These are phyloP conservation scores for Bovichtus diacanthus DNA, from an alignment of 2,797 vertebrate species.

Conservation along the genomic window DNA sequence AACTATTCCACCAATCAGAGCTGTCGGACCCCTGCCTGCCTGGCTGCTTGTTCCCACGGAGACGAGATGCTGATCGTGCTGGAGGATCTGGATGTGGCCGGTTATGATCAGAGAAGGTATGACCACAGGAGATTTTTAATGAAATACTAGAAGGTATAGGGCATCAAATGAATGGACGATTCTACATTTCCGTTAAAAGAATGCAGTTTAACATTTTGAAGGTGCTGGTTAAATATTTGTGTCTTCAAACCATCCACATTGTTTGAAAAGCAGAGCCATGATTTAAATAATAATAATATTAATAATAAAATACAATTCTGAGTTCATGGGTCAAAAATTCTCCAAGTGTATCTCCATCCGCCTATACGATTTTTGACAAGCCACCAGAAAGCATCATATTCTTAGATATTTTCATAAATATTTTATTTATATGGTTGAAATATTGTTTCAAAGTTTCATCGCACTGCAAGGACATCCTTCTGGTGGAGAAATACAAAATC, in stretches of 20 bases:
- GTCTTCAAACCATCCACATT: neutral
- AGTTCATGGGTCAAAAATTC: neutral
- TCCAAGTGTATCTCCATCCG: neutral
- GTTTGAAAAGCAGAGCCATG: neutral
- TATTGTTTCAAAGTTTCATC: too few relatives aligned
- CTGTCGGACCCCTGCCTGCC: slow-evolving; percentile 80
- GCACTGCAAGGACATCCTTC: neutral
- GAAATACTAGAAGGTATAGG: neutral
- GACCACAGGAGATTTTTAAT: neutral
- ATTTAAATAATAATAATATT: too few relatives aligned
- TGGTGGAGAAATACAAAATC: neutral
- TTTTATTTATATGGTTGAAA: neutral
- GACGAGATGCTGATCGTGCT: slow-evolving; percentile 86
- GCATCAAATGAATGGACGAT: neutral
- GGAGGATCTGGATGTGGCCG: slow-evolving; percentile 84
- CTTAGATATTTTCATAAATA: neutral
- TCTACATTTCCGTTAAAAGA: neutral
- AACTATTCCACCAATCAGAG: slow-evolving; percentile 77
- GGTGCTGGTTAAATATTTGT: neutral
- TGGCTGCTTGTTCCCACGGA: slow-evolving; percentile 78
- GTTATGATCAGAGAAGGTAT: slow-evolving; percentile 80
- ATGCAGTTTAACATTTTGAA: neutral
- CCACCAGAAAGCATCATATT: too few relatives aligned
- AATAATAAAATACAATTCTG: too few relatives aligned
- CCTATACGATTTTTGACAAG: neutral